These are phyloP conservation scores for Sebastes matsubarae DNA, from an alignment of 2,797 vertebrate genomes.

Conservation along the genomic window DNA sequence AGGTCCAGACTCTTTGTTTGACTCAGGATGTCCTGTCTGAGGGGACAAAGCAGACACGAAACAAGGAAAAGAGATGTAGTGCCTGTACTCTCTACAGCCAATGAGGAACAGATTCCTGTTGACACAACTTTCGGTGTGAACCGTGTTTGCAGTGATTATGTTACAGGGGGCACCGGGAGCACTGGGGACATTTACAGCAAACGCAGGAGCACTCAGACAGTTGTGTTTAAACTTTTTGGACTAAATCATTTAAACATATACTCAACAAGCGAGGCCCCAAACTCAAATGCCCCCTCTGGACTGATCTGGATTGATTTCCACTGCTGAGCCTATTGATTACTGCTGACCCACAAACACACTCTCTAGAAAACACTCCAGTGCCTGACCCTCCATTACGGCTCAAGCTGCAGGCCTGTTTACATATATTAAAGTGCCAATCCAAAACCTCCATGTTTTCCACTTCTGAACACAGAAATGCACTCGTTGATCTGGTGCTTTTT, in stretches of 20 bases:
- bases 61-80: conserved; percentile 54
- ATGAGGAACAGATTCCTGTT: conserved; percentile 68
- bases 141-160: conserved; percentile 4
- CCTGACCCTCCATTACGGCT: conserved; percentile 47
- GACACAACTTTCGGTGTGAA: conserved; percentile 50
- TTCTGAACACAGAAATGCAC: background rate
- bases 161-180: background rate
- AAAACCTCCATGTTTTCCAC: conserved; percentile 13
- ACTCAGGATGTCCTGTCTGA: conserved; percentile 74
- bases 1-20: conserved; percentile 61
- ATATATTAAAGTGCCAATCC: conserved; percentile 11
- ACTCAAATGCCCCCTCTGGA: conserved; percentile 18
- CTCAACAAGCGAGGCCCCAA: background rate
- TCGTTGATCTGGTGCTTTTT: background rate
- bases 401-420: conserved; percentile 21
- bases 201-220: background rate
- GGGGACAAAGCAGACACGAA: conserved; percentile 58
- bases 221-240: background rate
- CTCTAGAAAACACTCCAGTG: conserved; percentile 37
- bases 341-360: conserved; percentile 74
- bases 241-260: background rate
- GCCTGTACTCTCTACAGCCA: conserved; percentile 18
- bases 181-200: conserved; percentile 10
- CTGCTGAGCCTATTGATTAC: conserved; percentile 66
- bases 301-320: conserved; percentile 69